Evolutionary conservation across 1,140 invertebrate genomes (phyloP), one percentile per base, ranked within the genome.

Genomic region (Zeugodacus cucurbitae): DNA sequence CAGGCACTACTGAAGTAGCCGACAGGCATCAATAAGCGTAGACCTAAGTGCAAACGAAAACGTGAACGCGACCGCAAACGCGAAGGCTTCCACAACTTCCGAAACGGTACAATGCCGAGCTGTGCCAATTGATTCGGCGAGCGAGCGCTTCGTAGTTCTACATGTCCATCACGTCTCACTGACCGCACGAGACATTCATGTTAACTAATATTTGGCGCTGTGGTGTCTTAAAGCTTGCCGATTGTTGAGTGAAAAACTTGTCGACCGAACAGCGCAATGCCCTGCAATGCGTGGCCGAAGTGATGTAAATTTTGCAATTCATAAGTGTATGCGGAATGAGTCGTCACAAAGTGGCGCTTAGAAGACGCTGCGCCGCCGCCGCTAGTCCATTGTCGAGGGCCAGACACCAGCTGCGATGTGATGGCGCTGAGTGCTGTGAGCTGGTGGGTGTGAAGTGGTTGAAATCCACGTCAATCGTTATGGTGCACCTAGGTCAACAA

Each of bases 121-220:
- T 82, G 74, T 22, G 74, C 41, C 14, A 82, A 82, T 7, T 41
- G 59, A 62, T 58, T 48, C 54, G 48, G 14, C 8, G n/a, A 70
- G n/a, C 26, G 14, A 57, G 34, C 20, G 20, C 70, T 54, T 48
- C 29, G 62, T 17, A 58, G 88, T 88, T 88, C 78, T 86, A 88
- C 48, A 88, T 88, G 88, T 88, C 88, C 78, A 88, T 88, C 88
- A 88, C 88, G 88, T 88, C 88, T 88, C 88, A 85, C 86, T 88
- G 64, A 88, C 82, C 88, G 86, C 86, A 88, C 88, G 88, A 88
- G 88, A 48, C 78, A 85, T 88, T 86, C 88, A 88, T 88, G 88
- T 88, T 88, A 88, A 88, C 82, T 88, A 88, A 88, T 88, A 88
- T 67, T 88, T 88, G 82, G 74, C 74, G 74, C 74, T 54, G 74